Evolutionary conservation across 2,888 invertebrate genomes (phyloP).

Genomic region (Tipula unca): DNA sequence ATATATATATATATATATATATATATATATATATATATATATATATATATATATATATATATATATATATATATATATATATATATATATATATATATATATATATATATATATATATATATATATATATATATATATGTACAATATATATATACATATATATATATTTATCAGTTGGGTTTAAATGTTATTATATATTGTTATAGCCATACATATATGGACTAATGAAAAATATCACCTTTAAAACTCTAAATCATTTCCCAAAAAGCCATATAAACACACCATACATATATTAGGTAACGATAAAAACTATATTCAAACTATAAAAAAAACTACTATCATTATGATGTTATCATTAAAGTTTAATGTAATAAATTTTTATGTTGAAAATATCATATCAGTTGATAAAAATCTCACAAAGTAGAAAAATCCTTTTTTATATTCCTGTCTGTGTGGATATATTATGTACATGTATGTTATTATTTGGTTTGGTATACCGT

Average conservation of each 20-base stretch:
- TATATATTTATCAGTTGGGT: neutral
- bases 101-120: no score
- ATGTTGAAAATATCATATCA: neutral
- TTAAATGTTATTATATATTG: neutral
- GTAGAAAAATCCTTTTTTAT: neutral
- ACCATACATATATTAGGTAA: neutral
- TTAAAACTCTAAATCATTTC: neutral
- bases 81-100: no score
- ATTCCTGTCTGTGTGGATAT: neutral
- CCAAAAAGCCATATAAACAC: neutral
- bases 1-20: no score
- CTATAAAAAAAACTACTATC: neutral
- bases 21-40: no score
- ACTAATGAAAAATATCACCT: neutral
- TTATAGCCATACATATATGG: neutral
- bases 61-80: no score
- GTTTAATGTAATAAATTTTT: conserved; percentile 8
- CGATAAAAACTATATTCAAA: conserved; percentile 3
- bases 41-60: no score
- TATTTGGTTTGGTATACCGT: neutral
- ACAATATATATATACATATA: neutral
- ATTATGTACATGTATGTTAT: neutral
- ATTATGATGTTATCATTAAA: neutral
- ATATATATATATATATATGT: no score
- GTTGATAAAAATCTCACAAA: neutral